phyloP scores from a whole-genome alignment of 2,797 vertebrate genomes.

The Intellagama lesueurii region DNA sequence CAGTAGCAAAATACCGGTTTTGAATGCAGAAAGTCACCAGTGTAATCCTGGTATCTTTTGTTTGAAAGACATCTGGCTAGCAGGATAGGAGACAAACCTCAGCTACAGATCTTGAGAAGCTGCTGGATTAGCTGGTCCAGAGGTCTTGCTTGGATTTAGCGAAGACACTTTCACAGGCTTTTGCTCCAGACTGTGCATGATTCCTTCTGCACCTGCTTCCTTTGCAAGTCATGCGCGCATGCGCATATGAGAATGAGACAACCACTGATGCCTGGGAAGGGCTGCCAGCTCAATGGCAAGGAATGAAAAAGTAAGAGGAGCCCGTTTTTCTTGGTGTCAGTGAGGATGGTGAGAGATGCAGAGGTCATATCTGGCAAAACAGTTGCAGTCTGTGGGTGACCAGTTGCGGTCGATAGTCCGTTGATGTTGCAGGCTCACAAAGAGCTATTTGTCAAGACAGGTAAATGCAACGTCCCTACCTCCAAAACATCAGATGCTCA shows the following conservation, averaged over 20 bases:
- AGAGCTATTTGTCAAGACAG: neutral
- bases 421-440: neutral
- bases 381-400: neutral
- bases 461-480: neutral
- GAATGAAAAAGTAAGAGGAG: neutral
- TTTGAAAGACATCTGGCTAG: neutral
- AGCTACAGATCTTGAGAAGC: no score
- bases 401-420: neutral
- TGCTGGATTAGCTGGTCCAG: no score
- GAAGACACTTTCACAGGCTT: neutral
- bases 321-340: neutral
- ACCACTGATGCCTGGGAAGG: neutral
- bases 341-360: neutral
- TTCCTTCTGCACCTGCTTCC: neutral
- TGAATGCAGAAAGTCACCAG: neutral
- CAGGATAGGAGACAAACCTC: neutral
- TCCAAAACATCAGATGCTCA: neutral
- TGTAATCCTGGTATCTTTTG: neutral
- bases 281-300: neutral
- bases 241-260: neutral
- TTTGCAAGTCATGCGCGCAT: neutral
- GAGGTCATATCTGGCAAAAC: neutral
- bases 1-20: neutral
- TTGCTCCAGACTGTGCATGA: neutral
- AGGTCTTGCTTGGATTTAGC: neutral